Evolutionary conservation across 2,113 vertebrate genomes (phyloP).

Genomic region (Papio anubis): DNA sequence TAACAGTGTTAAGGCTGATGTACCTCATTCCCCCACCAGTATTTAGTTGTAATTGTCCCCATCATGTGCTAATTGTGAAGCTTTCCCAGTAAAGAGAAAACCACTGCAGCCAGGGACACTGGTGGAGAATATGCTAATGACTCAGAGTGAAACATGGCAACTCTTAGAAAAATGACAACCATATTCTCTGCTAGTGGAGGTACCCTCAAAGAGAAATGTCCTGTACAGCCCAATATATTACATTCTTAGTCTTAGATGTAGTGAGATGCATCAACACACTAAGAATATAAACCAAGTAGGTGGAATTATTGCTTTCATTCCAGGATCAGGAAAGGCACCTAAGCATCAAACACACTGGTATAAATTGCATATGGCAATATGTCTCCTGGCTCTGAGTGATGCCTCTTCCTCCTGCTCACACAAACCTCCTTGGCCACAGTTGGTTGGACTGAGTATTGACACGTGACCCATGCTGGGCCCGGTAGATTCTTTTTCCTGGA

Average conservation of each 20-base stretch:
- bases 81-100: neutral
- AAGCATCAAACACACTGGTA: neutral
- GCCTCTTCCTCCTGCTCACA: neutral
- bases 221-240: neutral
- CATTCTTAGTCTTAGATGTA: neutral
- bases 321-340: neutral
- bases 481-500: neutral
- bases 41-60: neutral
- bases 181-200: neutral
- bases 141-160: neutral
- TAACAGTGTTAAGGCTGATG: neutral
- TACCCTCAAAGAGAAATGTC: neutral
- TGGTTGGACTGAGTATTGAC: neutral
- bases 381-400: neutral
- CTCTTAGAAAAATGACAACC: neutral
- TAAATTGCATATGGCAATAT: neutral
- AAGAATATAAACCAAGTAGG: neutral
- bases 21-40: neutral
- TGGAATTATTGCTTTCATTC: neutral
- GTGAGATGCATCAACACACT: neutral
- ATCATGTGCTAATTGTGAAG: neutral
- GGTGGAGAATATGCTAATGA: neutral
- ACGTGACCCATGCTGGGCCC: neutral
- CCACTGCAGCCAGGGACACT: neutral
- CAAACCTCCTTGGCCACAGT: too few relatives aligned